A percentile compares a stretch with the other conserved stretches of the same genome.
Conservation (phyloP, 2,113 vertebrate genomes). For the Sorex araneus region DNA sequence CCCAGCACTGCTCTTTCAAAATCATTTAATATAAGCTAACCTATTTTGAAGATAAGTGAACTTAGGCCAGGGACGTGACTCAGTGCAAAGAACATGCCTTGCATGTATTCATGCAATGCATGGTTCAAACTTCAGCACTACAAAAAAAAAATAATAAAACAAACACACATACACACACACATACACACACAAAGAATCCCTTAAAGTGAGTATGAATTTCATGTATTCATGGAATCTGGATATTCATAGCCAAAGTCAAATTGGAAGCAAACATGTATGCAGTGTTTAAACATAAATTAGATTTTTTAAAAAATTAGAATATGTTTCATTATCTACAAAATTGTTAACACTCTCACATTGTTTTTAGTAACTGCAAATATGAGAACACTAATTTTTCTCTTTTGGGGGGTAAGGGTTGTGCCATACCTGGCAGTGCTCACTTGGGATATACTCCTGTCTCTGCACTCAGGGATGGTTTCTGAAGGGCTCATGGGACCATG, state of each 20-base stretch:
- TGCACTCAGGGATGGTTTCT: background rate
- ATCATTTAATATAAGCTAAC: background rate
- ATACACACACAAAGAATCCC: no score
- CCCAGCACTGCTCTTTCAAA: constrained; percentile 1
- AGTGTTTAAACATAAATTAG: constrained; percentile 48
- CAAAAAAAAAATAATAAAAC: background rate
- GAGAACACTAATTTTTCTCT: constrained; percentile 14
- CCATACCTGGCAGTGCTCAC: no score
- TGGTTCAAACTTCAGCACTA: no score
- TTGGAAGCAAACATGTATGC: background rate
- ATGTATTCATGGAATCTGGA: background rate
- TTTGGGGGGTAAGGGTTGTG: no score
- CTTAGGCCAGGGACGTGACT: no score
- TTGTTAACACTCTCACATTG: background rate
- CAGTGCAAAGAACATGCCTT: background rate
- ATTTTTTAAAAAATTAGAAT: background rate
- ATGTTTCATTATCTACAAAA: constrained; percentile 62
- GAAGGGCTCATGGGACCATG: background rate
- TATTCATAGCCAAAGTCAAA: background rate
- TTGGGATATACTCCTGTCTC: background rate
- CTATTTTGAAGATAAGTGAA: background rate
- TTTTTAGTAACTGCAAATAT: constrained; percentile 19
- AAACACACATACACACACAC: no score
- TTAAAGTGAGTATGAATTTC: constrained; percentile 5
- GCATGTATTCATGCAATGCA: no score